Conservation (phyloP, 2,113 vertebrate species). For the Sciurus niger region DNA sequence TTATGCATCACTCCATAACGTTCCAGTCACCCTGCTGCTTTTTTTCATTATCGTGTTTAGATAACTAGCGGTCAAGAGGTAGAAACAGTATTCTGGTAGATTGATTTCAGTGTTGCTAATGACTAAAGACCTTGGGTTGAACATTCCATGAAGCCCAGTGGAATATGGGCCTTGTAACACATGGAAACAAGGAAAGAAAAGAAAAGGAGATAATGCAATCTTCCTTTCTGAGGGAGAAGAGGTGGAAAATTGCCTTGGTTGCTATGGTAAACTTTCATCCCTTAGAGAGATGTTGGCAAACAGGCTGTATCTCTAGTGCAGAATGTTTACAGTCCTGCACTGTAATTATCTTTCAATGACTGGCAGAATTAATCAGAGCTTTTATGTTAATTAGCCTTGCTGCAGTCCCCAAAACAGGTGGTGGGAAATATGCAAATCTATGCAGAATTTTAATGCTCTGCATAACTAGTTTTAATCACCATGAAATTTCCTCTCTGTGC, state of each 20-base stretch:
- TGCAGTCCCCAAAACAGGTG: slow-evolving; percentile 99
- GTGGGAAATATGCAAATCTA: slow-evolving; percentile 99
- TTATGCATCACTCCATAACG: slow-evolving; percentile 50
- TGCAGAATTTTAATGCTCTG: slow-evolving; percentile 98
- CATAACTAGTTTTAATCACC: slow-evolving; percentile 98
- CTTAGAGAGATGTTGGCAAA: slow-evolving; percentile 93
- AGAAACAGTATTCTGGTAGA: slow-evolving; percentile 82
- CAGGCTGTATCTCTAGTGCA: slow-evolving; percentile 91
- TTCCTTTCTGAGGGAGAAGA: slow-evolving; percentile 89
- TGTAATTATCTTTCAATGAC: slow-evolving; percentile 95
- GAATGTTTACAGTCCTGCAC: slow-evolving; percentile 91
- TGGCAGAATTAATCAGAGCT: slow-evolving; percentile 98
- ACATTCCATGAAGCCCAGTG: slow-evolving; percentile 83
- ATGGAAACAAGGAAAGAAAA: slow-evolving; percentile 85
- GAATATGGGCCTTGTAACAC: slow-evolving; percentile 85
- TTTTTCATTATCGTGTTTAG: slow-evolving; percentile 75
- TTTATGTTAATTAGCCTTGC: slow-evolving; percentile 98
- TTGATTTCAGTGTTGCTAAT: slow-evolving; percentile 82
- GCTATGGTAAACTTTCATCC: slow-evolving; percentile 92
- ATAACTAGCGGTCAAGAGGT: slow-evolving; percentile 70
- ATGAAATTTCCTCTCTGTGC: slow-evolving; percentile 89
- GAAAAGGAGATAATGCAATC: slow-evolving; percentile 88
- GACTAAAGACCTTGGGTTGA: slow-evolving; percentile 83
- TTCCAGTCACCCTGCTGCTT: slow-evolving; percentile 69
- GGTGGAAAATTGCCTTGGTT: slow-evolving; percentile 91